Base-by-base conservation (phyloP, 2,113 vertebrate species). In the Toxotes chatareus region DNA sequence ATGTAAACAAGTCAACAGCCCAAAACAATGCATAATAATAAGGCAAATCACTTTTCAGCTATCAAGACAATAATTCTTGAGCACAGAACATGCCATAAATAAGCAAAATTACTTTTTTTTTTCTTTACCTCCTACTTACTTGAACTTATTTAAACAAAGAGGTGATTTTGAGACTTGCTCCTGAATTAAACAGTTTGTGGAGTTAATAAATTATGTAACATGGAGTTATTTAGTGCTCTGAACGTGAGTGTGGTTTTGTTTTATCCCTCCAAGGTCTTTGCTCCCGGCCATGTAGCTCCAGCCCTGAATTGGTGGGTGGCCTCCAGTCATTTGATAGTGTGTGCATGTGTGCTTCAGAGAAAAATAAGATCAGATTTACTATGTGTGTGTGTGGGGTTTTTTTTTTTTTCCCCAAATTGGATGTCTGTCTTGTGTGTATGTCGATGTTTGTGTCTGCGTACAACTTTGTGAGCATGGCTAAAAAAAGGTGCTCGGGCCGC, bases 221-320 rank as follows among this genome's bases (percentile, higher is more conserved):
- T n/a, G 3, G 10, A 46, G 46, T 44, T 68, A 40, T 62, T 61
- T 55, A 56, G 46, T 16, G n/a, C 42, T 64, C 59, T 71, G 36
- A 46, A 47, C 34, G 32, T 56, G 60, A 16, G 21, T 31, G 3
- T 3, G 4, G 16, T 56, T 38, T 5, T 69, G 64, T 36, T 49
- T 47, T 31, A 38, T 16, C 16, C 55, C 38, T 46, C 16, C 36
- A 21, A 77, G 61, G 55, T 71, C 38, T 71, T 10, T 40, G 6
- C 60, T 51, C 57, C 7, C 31, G 7, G 75, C 47, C 82, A 59
- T 60, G 69, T 57, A 49, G 75, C 67, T 62, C 19, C 68, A 19
- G 47, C 51, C 51, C 63, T 36, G 23, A 23, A 23, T 1, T 63
- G 1, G 23, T 44, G 16, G 34, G 42, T 38, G 60, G 72, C 60